Evolutionary conservation across 2,797 vertebrate genomes (phyloP).

Genomic region (Brachyrhaphis roseni): DNA sequence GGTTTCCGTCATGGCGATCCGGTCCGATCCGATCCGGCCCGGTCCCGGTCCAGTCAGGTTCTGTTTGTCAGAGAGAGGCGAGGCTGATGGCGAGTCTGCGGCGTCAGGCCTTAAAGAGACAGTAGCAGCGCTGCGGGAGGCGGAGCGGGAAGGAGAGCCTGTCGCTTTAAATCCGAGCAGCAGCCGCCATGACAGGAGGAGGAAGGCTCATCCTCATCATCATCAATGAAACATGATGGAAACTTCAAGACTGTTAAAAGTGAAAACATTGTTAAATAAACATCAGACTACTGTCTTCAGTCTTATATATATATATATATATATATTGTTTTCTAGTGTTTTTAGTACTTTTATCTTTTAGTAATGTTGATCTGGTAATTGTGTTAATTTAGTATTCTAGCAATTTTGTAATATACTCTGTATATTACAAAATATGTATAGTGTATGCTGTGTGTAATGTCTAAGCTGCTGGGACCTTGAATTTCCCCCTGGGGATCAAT

Average conservation of each 20-base stretch:
- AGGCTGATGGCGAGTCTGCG: background rate
- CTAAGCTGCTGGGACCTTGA: too few species aligned
- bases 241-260: background rate
- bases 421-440: too few species aligned
- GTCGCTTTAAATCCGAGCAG: background rate
- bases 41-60: constrained; percentile 22
- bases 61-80: background rate
- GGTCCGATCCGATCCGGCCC: constrained; percentile 31
- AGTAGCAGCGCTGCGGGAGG: background rate
- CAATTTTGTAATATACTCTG: too few species aligned
- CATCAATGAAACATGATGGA: background rate
- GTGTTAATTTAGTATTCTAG: too few species aligned
- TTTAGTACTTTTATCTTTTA: too few species aligned
- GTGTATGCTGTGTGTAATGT: too few species aligned
- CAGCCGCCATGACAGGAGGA: background rate
- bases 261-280: too few species aligned
- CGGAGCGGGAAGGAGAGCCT: background rate
- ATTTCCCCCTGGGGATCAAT: too few species aligned
- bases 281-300: too few species aligned
- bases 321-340: too few species aligned
- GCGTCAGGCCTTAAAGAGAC: constrained; percentile 20
- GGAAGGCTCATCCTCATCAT: background rate
- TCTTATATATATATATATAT: too few species aligned
- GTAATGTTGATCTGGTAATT: too few species aligned
- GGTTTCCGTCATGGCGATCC: constrained; percentile 87